Conservation (phyloP, 2,797 vertebrate species). For the Manis pentadactyla region DNA sequence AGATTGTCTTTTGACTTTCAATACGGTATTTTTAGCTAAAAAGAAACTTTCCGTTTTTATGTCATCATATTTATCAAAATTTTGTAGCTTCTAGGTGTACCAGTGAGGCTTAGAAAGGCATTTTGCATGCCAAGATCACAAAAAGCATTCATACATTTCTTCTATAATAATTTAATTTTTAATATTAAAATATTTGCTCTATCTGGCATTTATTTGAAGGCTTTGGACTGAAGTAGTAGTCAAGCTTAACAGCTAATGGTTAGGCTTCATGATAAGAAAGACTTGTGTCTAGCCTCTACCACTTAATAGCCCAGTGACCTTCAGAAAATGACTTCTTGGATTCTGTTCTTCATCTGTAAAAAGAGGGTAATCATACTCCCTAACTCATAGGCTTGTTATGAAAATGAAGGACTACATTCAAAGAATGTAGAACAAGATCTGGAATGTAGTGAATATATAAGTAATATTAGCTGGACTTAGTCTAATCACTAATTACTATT, state of each 20-base stretch:
- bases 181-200: conserved; percentile 44
- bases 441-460: neutral
- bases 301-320: conserved; percentile 41
- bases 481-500: neutral
- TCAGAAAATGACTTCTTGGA: conserved; percentile 41
- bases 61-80: conserved; percentile 32
- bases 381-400: conserved; percentile 25
- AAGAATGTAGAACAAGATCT: conserved; percentile 3
- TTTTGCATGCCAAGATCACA: conserved; percentile 1
- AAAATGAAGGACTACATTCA: conserved; percentile 34
- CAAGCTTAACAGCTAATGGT: neutral
- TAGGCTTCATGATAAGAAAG: neutral
- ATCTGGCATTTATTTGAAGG: neutral
- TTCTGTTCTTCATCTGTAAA: neutral
- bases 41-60: conserved; percentile 50
- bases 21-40: conserved; percentile 41
- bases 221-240: neutral
- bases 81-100: conserved; percentile 30
- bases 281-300: neutral
- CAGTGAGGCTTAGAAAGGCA: conserved; percentile 7
- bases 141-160: conserved; percentile 17
- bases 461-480: neutral
- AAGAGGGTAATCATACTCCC: neutral
- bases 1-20: conserved; percentile 59
- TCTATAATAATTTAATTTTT: conserved; percentile 36